phyloP scores from a whole-genome alignment of 2,888 invertebrate species.

The Melanostoma mellinum region DNA sequence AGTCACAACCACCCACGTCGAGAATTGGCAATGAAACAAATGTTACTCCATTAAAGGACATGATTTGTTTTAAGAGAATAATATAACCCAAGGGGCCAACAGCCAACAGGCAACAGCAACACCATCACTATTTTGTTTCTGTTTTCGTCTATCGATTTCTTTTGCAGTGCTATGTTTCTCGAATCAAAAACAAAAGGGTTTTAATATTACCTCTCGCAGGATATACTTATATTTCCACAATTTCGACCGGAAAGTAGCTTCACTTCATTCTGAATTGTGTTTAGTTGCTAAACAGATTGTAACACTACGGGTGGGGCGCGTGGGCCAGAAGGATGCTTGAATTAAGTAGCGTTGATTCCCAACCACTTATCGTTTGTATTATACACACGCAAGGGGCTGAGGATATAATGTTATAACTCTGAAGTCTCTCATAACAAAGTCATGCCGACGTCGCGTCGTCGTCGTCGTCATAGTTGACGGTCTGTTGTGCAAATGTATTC shows the following conservation, averaged over 20 bases:
- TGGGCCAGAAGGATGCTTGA: slow-evolving; percentile 19
- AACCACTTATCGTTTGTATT: background rate
- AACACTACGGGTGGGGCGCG: background rate
- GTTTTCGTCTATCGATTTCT: slow-evolving; percentile 41
- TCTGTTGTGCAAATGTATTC: slow-evolving; percentile 25
- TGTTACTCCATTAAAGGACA: slow-evolving; percentile 49
- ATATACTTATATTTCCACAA: background rate
- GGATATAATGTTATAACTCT: slow-evolving; percentile 1
- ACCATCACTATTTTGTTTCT: too few species aligned
- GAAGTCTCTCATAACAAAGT: background rate
- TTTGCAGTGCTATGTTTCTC: too few species aligned
- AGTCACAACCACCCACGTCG: background rate
- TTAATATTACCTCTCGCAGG: too few species aligned
- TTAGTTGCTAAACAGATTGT: slow-evolving; percentile 46
- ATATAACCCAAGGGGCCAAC: slow-evolving; percentile 29
- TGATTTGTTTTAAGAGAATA: slow-evolving; percentile 45
- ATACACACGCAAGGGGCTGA: background rate
- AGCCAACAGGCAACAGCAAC: too few species aligned
- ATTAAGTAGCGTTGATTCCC: slow-evolving; percentile 4
- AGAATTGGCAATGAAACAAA: slow-evolving; percentile 34
- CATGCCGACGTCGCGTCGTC: background rate
- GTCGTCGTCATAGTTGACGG: slow-evolving; percentile 18
- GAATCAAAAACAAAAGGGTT: too few species aligned
- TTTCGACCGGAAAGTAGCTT: background rate
- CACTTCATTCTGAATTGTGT: slow-evolving; percentile 37